phyloP scores from a whole-genome alignment of 1,140 invertebrate genomes.

The Drosophila asahinai region DNA sequence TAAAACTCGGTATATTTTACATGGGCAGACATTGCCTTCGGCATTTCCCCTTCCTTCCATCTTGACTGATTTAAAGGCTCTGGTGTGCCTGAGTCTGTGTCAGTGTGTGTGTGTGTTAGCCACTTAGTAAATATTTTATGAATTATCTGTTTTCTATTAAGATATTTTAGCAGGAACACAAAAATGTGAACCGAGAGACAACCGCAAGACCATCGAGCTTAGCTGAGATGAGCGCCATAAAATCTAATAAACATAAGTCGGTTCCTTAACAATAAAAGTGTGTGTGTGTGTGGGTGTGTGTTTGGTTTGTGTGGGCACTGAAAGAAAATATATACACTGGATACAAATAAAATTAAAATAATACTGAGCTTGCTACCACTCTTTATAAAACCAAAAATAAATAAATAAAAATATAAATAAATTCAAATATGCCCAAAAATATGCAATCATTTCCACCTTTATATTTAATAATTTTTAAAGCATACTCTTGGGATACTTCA shows the following conservation, averaged over 20 bases:
- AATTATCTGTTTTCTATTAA: slow-evolving; percentile 83
- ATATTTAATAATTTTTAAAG: neutral
- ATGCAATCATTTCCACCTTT: neutral
- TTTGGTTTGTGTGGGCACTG: slow-evolving; percentile 14
- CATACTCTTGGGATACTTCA: neutral
- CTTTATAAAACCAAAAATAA: too few relatives aligned
- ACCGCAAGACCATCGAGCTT: slow-evolving; percentile 47
- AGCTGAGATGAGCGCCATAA: slow-evolving; percentile 56
- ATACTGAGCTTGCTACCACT: neutral
- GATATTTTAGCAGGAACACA: slow-evolving; percentile 66
- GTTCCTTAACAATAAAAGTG: slow-evolving; percentile 18
- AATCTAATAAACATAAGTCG: slow-evolving; percentile 81
- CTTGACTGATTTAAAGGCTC: slow-evolving; percentile 56
- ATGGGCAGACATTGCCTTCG: slow-evolving; percentile 45
- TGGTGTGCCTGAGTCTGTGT: slow-evolving; percentile 1
- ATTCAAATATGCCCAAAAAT: too few relatives aligned
- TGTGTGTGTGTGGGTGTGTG: slow-evolving; percentile 11
- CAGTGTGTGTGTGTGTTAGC: slow-evolving; percentile 34
- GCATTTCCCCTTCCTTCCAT: slow-evolving; percentile 25
- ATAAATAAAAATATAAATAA: too few relatives aligned
- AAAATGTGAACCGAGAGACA: slow-evolving; percentile 38
- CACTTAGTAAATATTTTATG: slow-evolving; percentile 78
- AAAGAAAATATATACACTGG: neutral
- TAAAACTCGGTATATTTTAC: slow-evolving; percentile 31
- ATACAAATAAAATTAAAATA: neutral